A percentile compares a stretch with the other conserved stretches of the same genome.
These are phyloP conservation scores for Oxyura jamaicensis DNA, from an alignment of 2,113 vertebrate species.

Conservation along the genomic window DNA sequence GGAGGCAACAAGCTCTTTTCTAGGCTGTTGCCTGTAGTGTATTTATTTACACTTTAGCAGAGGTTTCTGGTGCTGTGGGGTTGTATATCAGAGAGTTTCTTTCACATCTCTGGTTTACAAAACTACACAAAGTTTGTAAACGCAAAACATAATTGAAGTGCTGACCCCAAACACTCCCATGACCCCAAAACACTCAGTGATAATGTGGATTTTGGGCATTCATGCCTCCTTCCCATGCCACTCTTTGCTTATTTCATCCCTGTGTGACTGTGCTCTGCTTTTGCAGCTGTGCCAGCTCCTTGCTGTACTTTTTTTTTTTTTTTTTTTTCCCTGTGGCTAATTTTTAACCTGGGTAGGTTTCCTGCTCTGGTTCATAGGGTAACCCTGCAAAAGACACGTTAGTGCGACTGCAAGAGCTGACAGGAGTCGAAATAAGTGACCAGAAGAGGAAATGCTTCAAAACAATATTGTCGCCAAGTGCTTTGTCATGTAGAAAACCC, in stretches of 20 bases:
- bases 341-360: conserved; percentile 62
- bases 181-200: neutral
- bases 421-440: conserved; percentile 58
- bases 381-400: conserved; percentile 17
- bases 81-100: neutral
- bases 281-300: conserved; percentile 12
- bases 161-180: neutral
- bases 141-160: neutral
- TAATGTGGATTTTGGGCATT: neutral
- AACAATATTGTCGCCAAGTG: conserved; percentile 56
- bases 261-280: neutral
- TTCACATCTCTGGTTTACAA: neutral
- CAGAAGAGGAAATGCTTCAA: conserved; percentile 55
- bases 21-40: neutral
- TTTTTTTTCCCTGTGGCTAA: neutral
- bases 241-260: neutral
- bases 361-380: conserved; percentile 42
- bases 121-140: neutral
- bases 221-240: neutral
- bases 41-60: neutral
- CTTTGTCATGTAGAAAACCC: conserved; percentile 65
- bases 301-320: neutral
- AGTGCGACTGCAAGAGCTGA: conserved; percentile 31
- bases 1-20: neutral
- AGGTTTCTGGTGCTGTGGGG: neutral